Base-by-base conservation (phyloP, 2,888 invertebrate species). In the Piscicola geometra region DNA sequence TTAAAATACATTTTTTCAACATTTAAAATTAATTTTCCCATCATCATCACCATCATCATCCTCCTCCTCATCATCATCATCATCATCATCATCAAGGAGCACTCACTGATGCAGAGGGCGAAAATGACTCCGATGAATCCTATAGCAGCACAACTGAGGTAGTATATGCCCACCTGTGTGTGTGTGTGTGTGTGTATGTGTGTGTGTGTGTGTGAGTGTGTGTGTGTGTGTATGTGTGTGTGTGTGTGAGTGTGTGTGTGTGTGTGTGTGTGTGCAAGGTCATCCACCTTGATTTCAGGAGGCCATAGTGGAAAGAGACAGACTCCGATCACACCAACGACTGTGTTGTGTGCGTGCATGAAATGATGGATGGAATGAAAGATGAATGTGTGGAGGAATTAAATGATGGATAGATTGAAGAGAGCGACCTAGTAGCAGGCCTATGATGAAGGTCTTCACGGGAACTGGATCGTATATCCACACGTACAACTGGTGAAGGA, bases 261-360 rank as follows among this genome's bases (percentile, higher is more conserved):
- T 47, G 21, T 9, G 50, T 47, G 21, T 47, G 50, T n/a, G n/a
- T n/a, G n/a, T n/a, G n/a, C n/a, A n/a, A n/a, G n/a, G n/a, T n/a
- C n/a, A n/a, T n/a, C n/a, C 21, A 56, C 60, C 81, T 86, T 82
- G 81, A 97, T 91, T 81, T 92, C 90, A 75, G 93, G 92, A 0
- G 99, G 99, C 99, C 99, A 99, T 75, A 99, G 87, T n/a, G 99
- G 99, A 88, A 98, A 99, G 84, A 99, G 89, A 86, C 99, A 99
- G 56, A 99, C 90, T 21, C 91, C 92, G 81, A 98, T 94, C 41
- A 95, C 94, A 32, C 94, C 97, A 75, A 97, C 87, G 41, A 99
- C 93, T 85, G 81, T 3, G 81, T 80, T 56, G 21, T 5, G n/a
- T n/a, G n/a, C n/a, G n/a, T n/a, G n/a, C n/a, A n/a, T n/a, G n/a